These are phyloP conservation scores for Zoanthus sansibaricus DNA, from an alignment of 92 coral and sea anemone species.

Conservation along the genomic window DNA sequence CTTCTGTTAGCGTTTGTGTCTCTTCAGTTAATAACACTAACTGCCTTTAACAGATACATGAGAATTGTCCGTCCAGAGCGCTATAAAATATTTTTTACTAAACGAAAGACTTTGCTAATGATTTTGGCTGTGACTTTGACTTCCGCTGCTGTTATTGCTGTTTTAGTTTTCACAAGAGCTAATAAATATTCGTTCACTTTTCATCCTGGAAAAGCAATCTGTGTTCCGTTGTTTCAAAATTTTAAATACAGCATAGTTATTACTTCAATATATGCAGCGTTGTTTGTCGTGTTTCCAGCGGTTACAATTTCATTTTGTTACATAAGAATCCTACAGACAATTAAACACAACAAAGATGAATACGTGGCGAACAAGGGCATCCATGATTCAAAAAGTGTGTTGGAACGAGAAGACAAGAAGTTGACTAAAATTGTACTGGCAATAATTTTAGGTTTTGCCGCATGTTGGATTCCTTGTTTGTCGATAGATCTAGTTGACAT, in stretches of 20 bases:
- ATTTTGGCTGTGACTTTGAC: constrained; percentile 49
- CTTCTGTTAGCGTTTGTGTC: constrained; percentile 79
- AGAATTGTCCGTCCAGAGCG: constrained; percentile 73
- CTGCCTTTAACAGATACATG: constrained; percentile 79
- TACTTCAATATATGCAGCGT: constrained; percentile 65
- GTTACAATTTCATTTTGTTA: constrained; percentile 72
- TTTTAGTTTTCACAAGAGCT: constrained; percentile 56
- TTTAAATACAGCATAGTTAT: constrained; percentile 53
- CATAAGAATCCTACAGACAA: constrained; percentile 69
- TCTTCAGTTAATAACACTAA: constrained; percentile 78
- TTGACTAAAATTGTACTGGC: constrained; percentile 76
- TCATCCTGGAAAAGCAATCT: constrained; percentile 87
- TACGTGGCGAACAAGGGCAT: constrained; percentile 69
- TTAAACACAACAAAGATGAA: constrained; percentile 69
- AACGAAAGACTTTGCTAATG: constrained; percentile 68
- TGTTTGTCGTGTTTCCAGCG: constrained; percentile 76
- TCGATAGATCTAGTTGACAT: constrained; percentile 74
- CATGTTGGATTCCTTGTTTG: constrained; percentile 89
- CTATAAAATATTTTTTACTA: constrained; percentile 71
- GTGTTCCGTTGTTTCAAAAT: constrained; percentile 67
- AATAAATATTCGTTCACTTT: constrained; percentile 56
- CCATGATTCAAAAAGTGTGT: constrained; percentile 72
- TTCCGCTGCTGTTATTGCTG: constrained; percentile 71
- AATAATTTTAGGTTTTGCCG: constrained; percentile 78
- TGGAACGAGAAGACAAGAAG: constrained; percentile 80